Conservation (phyloP, 2,113 vertebrate genomes). For the Zosterops lateralis region DNA sequence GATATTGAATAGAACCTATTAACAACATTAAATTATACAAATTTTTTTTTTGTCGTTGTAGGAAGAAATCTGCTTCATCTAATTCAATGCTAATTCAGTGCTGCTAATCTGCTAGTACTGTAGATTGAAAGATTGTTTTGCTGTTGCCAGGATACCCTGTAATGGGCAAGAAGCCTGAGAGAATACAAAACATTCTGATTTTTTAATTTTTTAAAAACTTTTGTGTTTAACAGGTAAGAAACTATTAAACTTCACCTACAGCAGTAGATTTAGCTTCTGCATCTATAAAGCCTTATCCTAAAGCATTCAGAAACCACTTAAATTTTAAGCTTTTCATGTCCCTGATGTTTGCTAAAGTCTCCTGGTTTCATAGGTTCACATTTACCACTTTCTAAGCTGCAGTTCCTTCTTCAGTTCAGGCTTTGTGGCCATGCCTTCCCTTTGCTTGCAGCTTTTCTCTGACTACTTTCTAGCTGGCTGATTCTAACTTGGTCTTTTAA, state of each 20-base stretch:
- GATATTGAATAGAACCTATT: background rate
- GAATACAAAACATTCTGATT: constrained; percentile 78
- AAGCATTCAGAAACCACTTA: background rate
- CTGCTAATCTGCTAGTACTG: constrained; percentile 67
- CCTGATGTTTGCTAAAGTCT: background rate
- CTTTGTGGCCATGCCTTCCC: background rate
- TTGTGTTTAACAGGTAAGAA: constrained; percentile 85
- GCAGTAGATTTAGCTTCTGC: background rate
- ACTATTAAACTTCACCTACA: constrained; percentile 11
- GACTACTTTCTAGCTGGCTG: background rate
- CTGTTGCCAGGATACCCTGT: constrained; percentile 82
- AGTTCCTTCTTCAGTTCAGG: background rate
- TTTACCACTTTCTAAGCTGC: background rate
- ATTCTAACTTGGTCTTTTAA: background rate
- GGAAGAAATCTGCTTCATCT: constrained; percentile 63
- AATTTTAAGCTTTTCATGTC: background rate
- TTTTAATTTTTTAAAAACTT: constrained; percentile 84
- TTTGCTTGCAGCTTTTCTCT: background rate
- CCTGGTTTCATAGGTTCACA: background rate
- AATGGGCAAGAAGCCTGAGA: constrained; percentile 92
- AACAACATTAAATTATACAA: constrained; percentile 10
- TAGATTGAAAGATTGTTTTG: constrained; percentile 70
- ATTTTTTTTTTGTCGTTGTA: constrained; percentile 59
- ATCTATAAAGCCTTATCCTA: background rate
- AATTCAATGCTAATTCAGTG: constrained; percentile 55